phyloP scores from a whole-genome alignment of 2,888 invertebrate genomes.

The Hylaea fasciaria region DNA sequence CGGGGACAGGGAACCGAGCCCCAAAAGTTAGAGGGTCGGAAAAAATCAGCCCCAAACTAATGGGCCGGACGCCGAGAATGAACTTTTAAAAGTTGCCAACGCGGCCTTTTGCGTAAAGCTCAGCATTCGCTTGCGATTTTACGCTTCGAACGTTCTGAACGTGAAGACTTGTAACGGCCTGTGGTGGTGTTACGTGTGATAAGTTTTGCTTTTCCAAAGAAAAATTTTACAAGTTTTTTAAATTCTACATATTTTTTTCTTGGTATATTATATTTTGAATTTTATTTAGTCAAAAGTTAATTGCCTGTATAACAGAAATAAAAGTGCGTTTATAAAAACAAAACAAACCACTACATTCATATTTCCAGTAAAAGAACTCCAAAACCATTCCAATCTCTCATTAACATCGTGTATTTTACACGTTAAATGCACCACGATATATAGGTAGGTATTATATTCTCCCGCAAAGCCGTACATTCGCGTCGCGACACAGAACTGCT shows the following conservation, averaged over 20 bases:
- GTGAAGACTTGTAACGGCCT: constrained; percentile 23
- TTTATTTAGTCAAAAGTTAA: too few relatives aligned
- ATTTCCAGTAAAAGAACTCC: too few relatives aligned
- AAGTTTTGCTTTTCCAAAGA: constrained; percentile 11
- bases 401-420: too few relatives aligned
- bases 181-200: constrained; percentile 15
- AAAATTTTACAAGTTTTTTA: background rate
- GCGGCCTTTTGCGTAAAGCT: constrained; percentile 45
- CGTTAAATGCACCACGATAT: too few relatives aligned
- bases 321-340: too few relatives aligned
- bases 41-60: constrained; percentile 72
- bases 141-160: constrained; percentile 17
- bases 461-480: constrained; percentile 17
- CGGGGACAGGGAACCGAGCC: constrained; percentile 52
- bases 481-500: constrained; percentile 14
- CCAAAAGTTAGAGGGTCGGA: constrained; percentile 65
- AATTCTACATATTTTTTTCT: background rate
- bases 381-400: too few relatives aligned
- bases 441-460: background rate
- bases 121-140: constrained; percentile 30
- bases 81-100: constrained; percentile 69
- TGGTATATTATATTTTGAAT: too few relatives aligned
- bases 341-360: too few relatives aligned
- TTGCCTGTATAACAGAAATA: too few relatives aligned
- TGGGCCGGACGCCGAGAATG: constrained; percentile 69